Percentiles rank a stretch among this genome's conserved stretches.
Conservation (phyloP, 2,797 vertebrate genomes). For the Caiman crocodilus region DNA sequence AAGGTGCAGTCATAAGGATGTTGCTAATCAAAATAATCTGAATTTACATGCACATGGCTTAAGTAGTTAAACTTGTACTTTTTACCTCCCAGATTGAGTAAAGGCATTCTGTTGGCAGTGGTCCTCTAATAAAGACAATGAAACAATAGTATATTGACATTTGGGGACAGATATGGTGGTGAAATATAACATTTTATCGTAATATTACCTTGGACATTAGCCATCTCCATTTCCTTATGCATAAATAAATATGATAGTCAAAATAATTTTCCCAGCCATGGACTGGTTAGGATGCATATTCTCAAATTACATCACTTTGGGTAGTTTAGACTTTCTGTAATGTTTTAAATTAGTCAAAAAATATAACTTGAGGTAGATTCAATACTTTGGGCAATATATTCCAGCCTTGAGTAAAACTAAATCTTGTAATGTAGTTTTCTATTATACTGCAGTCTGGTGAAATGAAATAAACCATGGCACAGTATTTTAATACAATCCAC, state of each 20-base stretch:
- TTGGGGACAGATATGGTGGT: neutral
- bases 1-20: too few species aligned
- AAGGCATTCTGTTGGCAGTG: too few species aligned
- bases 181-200: neutral
- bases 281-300: neutral
- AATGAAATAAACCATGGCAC: neutral
- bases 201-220: neutral
- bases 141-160: neutral
- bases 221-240: neutral
- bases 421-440: neutral
- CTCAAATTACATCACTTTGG: neutral
- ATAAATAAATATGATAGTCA: neutral
- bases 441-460: neutral
- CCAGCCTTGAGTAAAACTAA: neutral
- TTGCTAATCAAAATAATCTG: too few species aligned
- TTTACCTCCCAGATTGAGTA: too few species aligned
- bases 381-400: neutral
- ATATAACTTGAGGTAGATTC: neutral
- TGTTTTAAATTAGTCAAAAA: neutral
- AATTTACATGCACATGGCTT: too few species aligned
- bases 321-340: neutral
- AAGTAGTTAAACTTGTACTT: too few species aligned
- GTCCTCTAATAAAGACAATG: too few species aligned
- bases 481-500: constrained; percentile 2
- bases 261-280: neutral